phyloP scores from a whole-genome alignment of 2,113 vertebrate species.

The Colistium nudipinnis region DNA sequence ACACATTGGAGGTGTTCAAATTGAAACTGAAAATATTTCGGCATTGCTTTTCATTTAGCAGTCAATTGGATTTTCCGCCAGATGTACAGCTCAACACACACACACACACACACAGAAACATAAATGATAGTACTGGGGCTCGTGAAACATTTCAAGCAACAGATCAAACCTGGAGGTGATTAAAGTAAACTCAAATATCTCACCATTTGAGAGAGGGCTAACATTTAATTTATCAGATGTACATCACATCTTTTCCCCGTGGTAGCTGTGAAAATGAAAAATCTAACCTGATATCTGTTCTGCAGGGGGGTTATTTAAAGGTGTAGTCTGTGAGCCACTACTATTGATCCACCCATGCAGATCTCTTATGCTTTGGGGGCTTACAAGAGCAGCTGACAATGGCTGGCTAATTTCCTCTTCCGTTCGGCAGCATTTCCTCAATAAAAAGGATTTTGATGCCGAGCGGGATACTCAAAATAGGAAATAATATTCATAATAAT shows the following conservation, averaged over 20 bases:
- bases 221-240: conserved; percentile 51
- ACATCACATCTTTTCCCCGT: conserved; percentile 25
- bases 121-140: conserved; percentile 43
- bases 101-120: background rate
- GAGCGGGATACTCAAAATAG: conserved; percentile 11
- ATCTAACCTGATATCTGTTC: conserved; percentile 31
- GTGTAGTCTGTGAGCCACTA: conserved; percentile 35
- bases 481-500: background rate
- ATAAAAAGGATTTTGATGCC: conserved; percentile 25
- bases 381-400: conserved; percentile 57
- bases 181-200: conserved; percentile 51
- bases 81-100: conserved; percentile 14
- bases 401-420: conserved; percentile 49
- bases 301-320: conserved; percentile 39
- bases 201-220: conserved; percentile 45
- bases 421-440: conserved; percentile 41
- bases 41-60: conserved; percentile 48
- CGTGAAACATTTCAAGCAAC: conserved; percentile 43
- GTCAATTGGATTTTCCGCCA: conserved; percentile 49
- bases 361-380: conserved; percentile 46
- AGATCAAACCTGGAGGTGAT: conserved; percentile 49
- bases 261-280: conserved; percentile 47
- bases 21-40: conserved; percentile 62
- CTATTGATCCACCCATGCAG: conserved; percentile 57
- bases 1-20: conserved; percentile 62